Conservation (phyloP, 2,113 vertebrate genomes). For the Rhegmatorhina hoffmannsi region DNA sequence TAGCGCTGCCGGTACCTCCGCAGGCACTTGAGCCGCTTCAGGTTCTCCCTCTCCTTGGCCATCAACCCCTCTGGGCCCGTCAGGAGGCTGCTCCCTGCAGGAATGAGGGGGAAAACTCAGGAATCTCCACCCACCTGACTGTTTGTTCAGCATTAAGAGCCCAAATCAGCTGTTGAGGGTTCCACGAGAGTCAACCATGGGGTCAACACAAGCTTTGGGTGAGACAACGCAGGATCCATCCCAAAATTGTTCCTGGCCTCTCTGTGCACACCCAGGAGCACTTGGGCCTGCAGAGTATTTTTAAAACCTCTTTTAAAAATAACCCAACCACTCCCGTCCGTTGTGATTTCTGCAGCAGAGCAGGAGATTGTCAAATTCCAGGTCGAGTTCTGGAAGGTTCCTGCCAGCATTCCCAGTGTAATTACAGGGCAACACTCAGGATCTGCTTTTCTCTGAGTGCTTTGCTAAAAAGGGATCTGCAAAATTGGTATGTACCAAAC, state of each 20-base stretch:
- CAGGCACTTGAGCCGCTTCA: conserved; percentile 91
- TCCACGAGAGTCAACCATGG: not conserved
- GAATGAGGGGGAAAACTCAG: not conserved
- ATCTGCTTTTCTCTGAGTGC: not conserved
- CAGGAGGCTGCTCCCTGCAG: conserved; percentile 87
- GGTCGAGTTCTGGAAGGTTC: conserved; percentile 15
- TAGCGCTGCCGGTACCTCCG: conserved; percentile 92
- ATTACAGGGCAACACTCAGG: not conserved
- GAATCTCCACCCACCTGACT: not conserved
- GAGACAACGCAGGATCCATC: not conserved
- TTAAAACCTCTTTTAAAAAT: not conserved
- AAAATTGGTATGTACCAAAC: conserved; percentile 12
- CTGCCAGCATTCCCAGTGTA: not conserved
- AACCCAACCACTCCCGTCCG: not conserved
- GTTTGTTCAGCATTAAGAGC: accelerated
- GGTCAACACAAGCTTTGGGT: not conserved
- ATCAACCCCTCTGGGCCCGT: conserved; percentile 90
- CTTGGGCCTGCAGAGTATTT: not conserved
- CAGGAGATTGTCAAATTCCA: not conserved
- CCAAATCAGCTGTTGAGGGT: accelerated
- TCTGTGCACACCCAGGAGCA: accelerated
- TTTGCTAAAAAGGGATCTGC: conserved; percentile 34
- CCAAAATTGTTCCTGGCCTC: not conserved
- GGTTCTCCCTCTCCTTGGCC: conserved; percentile 90
- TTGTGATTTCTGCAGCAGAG: not conserved